Base-by-base conservation (phyloP, 2,888 invertebrate species). In the Nomada ferruginata region DNA sequence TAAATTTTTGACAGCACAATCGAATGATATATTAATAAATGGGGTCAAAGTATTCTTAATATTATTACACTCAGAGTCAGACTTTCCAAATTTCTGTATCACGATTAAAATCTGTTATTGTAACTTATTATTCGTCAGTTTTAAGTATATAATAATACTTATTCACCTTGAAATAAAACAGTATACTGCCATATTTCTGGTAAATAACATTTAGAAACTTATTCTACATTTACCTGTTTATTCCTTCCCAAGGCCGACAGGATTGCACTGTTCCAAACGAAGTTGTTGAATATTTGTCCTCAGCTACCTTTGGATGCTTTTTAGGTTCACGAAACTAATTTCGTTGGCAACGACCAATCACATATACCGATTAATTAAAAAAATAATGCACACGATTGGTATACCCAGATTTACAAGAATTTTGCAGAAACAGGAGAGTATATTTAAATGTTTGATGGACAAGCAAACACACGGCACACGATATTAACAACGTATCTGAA, bases 401-500 rank as follows among this genome's bases (percentile, higher is more conserved):
- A 13, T 44, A 47, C 26, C 63, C 57, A 50, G 15, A n/a, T 59
- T 42, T 20, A 26, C 47, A 42, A 64, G 50, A 70, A 78, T 78
- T 70, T 65, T 70, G n/a, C 9, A 68, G 61, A 50, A 52, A 60
- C 15, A 60, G 57, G 59, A 9, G 52, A 70, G 23, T 55, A n/a
- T 23, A 20, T 60, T 65, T 70, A n/a, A 0, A 50, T 36, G 44
- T 69, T 68, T 20, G 36, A 18, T 18, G 15, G n/a, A 70, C 69
- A 5, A 53, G 53, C 29, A 47, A 53, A 70, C 52, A 59, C 61
- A 64, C 57, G 42, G 42, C 23, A 36, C 63, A 57, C 78, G 47
- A 53, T 50, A 20, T 59, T 15, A 53, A 26, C 59, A 26, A 69
- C 44, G 57, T 53, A 60, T 65, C 79, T 79, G 79, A 44, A 79